These are phyloP conservation scores for Drosophila cyrtoloma DNA, from an alignment of 2,888 invertebrate species.

Conservation along the genomic window DNA sequence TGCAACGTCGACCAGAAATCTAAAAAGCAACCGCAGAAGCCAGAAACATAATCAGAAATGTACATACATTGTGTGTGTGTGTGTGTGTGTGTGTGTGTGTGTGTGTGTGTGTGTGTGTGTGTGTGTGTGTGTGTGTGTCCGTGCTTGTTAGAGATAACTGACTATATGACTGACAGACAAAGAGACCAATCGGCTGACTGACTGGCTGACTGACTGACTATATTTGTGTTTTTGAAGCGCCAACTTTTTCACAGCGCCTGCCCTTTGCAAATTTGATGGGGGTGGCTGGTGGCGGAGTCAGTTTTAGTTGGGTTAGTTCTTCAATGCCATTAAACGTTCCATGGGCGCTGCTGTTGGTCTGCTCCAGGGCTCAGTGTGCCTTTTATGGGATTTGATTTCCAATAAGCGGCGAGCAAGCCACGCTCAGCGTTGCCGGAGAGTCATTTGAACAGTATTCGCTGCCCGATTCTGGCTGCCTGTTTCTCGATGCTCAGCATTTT, in stretches of 20 bases:
- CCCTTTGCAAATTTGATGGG: background rate
- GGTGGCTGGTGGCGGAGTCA: constrained; percentile 7
- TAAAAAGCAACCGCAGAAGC: constrained; percentile 30
- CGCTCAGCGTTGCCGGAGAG: constrained; percentile 57
- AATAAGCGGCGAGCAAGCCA: constrained; percentile 80
- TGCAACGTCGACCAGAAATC: constrained; percentile 20
- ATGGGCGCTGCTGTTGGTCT: constrained; percentile 27
- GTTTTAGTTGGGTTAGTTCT: constrained; percentile 55
- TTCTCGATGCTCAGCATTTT: constrained; percentile 39
- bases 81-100: background rate
- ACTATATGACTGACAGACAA: constrained; percentile 11
- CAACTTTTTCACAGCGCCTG: constrained; percentile 7
- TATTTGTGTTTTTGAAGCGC: constrained; percentile 9
- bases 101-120: background rate
- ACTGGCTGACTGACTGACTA: background rate
- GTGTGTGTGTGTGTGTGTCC: background rate
- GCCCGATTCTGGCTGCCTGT: constrained; percentile 10
- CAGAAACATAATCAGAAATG: constrained; percentile 29
- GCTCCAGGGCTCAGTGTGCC: constrained; percentile 73
- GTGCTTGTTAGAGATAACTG: constrained; percentile 38
- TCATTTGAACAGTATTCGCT: constrained; percentile 42
- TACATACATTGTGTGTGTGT: constrained; percentile 3
- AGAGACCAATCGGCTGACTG: background rate
- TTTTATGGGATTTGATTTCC: constrained; percentile 82
- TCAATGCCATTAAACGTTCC: constrained; percentile 59